Evolutionary conservation across 1,140 invertebrate genomes (phyloP).

Genomic region (Drosophila sucinea): DNA sequence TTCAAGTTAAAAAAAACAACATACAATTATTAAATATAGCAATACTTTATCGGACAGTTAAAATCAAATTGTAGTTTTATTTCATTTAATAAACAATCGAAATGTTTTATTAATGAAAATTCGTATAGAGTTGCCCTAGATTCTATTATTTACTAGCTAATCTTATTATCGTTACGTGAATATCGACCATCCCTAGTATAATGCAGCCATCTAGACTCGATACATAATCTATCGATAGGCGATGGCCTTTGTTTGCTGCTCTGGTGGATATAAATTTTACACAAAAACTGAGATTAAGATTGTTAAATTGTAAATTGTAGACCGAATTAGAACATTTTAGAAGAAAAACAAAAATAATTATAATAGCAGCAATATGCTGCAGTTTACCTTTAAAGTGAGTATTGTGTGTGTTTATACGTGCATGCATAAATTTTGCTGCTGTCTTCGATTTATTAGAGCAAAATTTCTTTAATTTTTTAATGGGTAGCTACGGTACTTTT

Average conservation of each 20-base stretch:
- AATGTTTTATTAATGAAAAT: too few species aligned
- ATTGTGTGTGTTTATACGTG: constrained; percentile 17
- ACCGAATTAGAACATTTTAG: constrained; percentile 32
- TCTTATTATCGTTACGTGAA: neutral
- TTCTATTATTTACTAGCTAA: neutral
- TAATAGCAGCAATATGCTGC: constrained; percentile 64
- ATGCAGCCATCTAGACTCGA: constrained; percentile 1
- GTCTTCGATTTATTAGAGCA: neutral
- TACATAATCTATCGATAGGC: neutral
- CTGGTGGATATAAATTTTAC: constrained; percentile 10
- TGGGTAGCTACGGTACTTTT: constrained; percentile 14
- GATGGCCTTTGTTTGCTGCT: constrained; percentile 11
- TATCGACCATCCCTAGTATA: neutral
- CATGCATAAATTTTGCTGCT: constrained; percentile 7
- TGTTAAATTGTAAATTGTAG: constrained; percentile 41
- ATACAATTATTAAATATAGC: too few species aligned
- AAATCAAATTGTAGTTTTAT: too few species aligned
- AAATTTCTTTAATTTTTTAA: constrained; percentile 4
- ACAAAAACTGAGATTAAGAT: constrained; percentile 14
- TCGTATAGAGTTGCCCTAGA: too few species aligned
- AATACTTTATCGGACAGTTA: too few species aligned
- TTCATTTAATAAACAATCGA: too few species aligned
- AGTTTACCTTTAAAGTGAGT: constrained; percentile 57
- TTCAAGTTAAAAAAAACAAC: too few species aligned
- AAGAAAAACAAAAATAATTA: constrained; percentile 11